A percentile compares a stretch with the other conserved stretches of the same genome.
phyloP scores from a whole-genome alignment of 2,797 vertebrate genomes.

The Ataeniobius toweri region DNA sequence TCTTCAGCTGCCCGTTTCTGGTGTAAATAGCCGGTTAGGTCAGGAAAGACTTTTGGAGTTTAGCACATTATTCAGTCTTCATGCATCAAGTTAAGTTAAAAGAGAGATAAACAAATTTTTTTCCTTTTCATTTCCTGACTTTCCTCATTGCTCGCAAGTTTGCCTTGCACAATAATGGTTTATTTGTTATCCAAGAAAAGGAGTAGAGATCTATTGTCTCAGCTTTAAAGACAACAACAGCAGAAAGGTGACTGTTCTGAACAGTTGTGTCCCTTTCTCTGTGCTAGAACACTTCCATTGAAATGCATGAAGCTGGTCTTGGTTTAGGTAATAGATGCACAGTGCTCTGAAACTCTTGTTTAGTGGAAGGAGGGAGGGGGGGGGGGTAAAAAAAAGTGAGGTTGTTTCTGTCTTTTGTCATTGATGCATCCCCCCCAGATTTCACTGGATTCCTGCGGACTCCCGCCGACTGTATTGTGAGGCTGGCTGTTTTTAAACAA shows the following conservation, averaged over 20 bases:
- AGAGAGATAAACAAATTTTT: background rate
- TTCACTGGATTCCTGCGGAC: slow-evolving; percentile 72
- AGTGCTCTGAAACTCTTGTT: slow-evolving; percentile 69
- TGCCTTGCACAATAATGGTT: slow-evolving; percentile 61
- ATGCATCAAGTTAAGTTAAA: background rate
- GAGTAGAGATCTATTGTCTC: slow-evolving; percentile 72
- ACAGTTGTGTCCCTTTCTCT: slow-evolving; percentile 64
- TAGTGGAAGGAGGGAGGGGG: slow-evolving; percentile 37
- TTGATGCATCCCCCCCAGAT: slow-evolving; percentile 64
- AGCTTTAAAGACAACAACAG: slow-evolving; percentile 72
- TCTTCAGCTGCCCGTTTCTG: slow-evolving; percentile 32
- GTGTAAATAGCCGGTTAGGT: slow-evolving; percentile 36
- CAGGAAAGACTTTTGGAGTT: slow-evolving; percentile 24
- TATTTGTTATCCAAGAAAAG: slow-evolving; percentile 71
- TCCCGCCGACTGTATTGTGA: slow-evolving; percentile 79
- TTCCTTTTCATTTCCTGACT: slow-evolving; percentile 18
- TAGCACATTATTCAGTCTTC: slow-evolving; percentile 21
- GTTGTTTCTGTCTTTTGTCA: slow-evolving; percentile 79
- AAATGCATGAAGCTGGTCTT: slow-evolving; percentile 77
- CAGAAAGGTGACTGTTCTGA: slow-evolving; percentile 65
- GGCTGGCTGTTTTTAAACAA: slow-evolving; percentile 74
- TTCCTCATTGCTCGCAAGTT: slow-evolving; percentile 35
- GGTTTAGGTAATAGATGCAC: slow-evolving; percentile 74
- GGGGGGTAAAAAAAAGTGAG: slow-evolving; percentile 67
- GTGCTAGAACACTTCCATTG: slow-evolving; percentile 76